phyloP scores from a whole-genome alignment of 2,113 vertebrate species.

The Himantopus leucocephalus region DNA sequence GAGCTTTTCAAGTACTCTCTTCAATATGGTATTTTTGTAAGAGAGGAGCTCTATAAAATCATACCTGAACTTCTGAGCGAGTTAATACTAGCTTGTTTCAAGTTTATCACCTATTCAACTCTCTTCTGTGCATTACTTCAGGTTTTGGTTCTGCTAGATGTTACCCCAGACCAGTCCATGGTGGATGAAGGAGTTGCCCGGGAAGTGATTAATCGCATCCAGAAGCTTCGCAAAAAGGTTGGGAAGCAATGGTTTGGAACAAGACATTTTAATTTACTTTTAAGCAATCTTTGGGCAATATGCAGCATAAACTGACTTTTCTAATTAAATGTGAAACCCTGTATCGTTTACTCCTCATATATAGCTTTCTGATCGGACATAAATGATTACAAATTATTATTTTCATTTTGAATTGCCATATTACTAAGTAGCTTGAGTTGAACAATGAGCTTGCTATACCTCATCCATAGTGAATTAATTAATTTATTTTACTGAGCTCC shows the following conservation, averaged over 20 bases:
- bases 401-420: neutral
- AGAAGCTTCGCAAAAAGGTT: constrained; percentile 98
- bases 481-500: neutral
- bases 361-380: neutral
- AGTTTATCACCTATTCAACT: neutral
- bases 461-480: neutral
- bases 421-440: neutral
- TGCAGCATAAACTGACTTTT: neutral
- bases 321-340: neutral
- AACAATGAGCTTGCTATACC: neutral
- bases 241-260: neutral
- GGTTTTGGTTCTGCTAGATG: constrained; percentile 90
- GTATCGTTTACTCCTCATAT: neutral
- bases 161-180: constrained; percentile 95
- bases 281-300: neutral
- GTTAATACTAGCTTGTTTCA: neutral
- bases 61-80: neutral
- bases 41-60: neutral
- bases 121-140: constrained; percentile 34
- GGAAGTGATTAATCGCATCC: constrained; percentile 97
- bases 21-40: fast-evolving
- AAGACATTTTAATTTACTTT: neutral
- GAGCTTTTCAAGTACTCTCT: neutral
- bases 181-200: constrained; percentile 93
- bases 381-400: neutral